Evolutionary conservation across 2,797 vertebrate genomes (phyloP), one percentile per base, ranked within the genome.

Genomic region (Mormyrus hasselquistii): DNA sequence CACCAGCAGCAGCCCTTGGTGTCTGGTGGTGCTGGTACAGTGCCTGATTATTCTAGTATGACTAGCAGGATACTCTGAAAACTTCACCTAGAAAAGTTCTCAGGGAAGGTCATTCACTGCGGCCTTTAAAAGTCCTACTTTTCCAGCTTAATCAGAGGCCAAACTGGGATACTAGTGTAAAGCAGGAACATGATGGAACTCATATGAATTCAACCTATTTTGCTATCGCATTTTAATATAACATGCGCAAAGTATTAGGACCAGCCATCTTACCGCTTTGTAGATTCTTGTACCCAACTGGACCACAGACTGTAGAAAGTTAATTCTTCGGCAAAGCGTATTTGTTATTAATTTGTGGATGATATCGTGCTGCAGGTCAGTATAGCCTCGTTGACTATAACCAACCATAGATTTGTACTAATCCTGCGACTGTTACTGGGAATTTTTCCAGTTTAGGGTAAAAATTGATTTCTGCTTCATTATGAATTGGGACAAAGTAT

Each of bases 41-140:
- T 73, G 88, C 89, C 84, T 79, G n/a, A 49, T 44, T 65, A 89
- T 73, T 86, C 55, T 53, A 87, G 59, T 86, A 55, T 38, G 89
- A 79, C 47, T 88, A 53, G 76, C 69, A 79, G 88, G 50, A 89
- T 53, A 2, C 83, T 86, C 44, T 89, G 88, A 73, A 50, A 85
- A 53, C 65, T 65, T 89, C 83, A 86, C 86, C 86, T 52, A 53
- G 83, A 89, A 85, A 86, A 86, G 85, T 86, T 57, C 83, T 86
- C 59, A 73, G 59, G 57, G 49, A 52, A 86, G 83, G 83, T 50
- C 83, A 50, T 85, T 85, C 83, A 85, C 83, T 53, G 83, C 49
- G 83, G 34, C 52, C 52, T 87, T 57, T 59, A 87, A 87, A 87
- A 59, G 53, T n/a, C 86, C 52, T 55, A 87, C 85, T 87, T 84